Evolutionary conservation across 2,113 vertebrate species (phyloP), one percentile per base, ranked within the genome.

Genomic region (Larimichthys crocea): DNA sequence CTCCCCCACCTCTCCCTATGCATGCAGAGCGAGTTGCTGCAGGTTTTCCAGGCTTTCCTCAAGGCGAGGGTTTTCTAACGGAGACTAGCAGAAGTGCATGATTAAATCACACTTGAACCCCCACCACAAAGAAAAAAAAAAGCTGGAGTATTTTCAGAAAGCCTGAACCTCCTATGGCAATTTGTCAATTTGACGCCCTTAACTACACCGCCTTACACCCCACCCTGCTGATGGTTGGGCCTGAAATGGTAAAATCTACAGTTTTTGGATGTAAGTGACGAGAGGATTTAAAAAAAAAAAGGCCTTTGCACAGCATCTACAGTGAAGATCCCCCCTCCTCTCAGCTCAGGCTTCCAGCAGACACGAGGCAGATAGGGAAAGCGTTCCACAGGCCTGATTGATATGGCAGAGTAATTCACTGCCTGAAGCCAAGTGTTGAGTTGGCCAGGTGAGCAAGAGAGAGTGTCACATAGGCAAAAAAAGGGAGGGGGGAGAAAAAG

Each of bases 1-100:
- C 46, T 4, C 35, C 5, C 5, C 50, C 83, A 61, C 59, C 74
- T 60, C 55, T 64, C 59, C 64, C 74, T 24, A 74, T 86, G 84
- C 75, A 80, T 86, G 83, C 89, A 85, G 84, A 91, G 84, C 95
- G 80, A 94, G 94, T 93, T 88, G 88, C 81, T 90, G 88, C 94
- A 94, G 84, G 94, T 94, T 93, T 91, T 84, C 78, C 75, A 86
- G 29, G 52, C 63, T 88, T 69, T 80, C 67, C 85, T 89, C 81
- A 80, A 86, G 76, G 82, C 81, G 0, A 76, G 17, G 46, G 16
- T 61, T 80, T 84, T 75, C 48, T 74, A 60, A 59, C 14, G 10
- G 57, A 68, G 29, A 77, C 72, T 71, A 69, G 64, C 46, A 84
- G 61, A 78, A n/a, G 67, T 62, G 59, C 56, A 68, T 29, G 56